Evolutionary conservation across 2,888 invertebrate species (phyloP), one percentile per base, ranked within the genome.

Genomic region (Alcis repandata): DNA sequence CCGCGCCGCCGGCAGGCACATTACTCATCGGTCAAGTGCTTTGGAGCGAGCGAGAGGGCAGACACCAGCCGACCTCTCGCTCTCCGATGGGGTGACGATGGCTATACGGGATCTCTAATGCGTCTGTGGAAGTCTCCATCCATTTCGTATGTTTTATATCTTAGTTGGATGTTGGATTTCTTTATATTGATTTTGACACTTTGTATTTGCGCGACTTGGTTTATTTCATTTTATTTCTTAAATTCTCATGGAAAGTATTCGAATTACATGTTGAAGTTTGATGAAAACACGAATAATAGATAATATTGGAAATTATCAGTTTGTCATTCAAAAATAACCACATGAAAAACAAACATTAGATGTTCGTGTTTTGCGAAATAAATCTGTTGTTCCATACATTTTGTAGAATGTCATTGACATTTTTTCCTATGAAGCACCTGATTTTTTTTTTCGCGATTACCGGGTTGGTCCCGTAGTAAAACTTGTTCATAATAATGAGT

Each of bases 21-120:
- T 84, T 82, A 82, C 79, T 83, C 85, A 84, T 82, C 82, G 84
- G 85, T 81, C 85, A 84, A 84, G 79, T 81, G 80, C 72, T 59
- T 67, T 79, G 76, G 83, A 77, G 74, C 40, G 75, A 80, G 71
- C 56, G 74, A 65, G 80, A 80, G 57, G 54, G 32, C 32, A 56
- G 9, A 56, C 58, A 60, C 10, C 59, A 11, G 45, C 22, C 15
- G 59, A 40, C 22, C 53, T 61, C 60, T 51, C 66, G 53, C 67
- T 56, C 66, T 68, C 54, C 59, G 51, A 70, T 70, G 69, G 69
- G 72, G 70, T 71, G 69, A 73, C 71, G 73, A 72, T 70, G 69
- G 63, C 60, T 62, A 54, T 65, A 65, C 65, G 61, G 62, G 63
- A 61, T 62, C 59, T 66, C 54, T 67, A 68, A 67, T 70, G 68